Evolutionary conservation across 2,888 invertebrate genomes (phyloP), one percentile per base, ranked within the genome.

Genomic region (Brenthis hecate): DNA sequence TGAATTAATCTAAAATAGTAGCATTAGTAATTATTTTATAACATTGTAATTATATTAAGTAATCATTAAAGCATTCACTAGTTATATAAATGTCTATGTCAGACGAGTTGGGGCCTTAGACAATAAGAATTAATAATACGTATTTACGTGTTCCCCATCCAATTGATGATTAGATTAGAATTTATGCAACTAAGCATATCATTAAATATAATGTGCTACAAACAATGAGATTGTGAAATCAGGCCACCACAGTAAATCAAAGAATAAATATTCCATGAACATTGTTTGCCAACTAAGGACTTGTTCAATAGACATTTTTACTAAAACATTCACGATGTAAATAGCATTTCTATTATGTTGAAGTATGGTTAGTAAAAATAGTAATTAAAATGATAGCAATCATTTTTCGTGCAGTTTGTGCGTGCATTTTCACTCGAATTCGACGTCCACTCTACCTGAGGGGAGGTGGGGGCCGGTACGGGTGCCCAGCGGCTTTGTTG

Each of bases 401-500:
- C 14, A 47, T 43, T 47, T 47, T 19, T 32, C 14, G 55, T 56
- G 57, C 51, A 55, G 6, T 56, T 50, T 16, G 50, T 32, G 65
- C 71, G 60, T 63, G 69, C 67, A 69, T 57, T 56, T 62, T 55
- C 36, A 51, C 28, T 56, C 48, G 36, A 51, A 14, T 66, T 47
- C 56, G 60, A 54, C 47, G 28, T 23, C 16, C 57, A 72, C 68
- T 81, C 77, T 92, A 92, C 92, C 92, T 92, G 92, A 72, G 92
- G 92, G 78, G 92, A 92, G 77, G 85, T 84, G 75, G 91, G 91
- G 75, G 90, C 88, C 76, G 89, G 87, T 72, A 92, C 93, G 54
- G 92, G 92, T 73, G 90, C 91, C 93, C 93, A 93, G 77, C 93
- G 92, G 80, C 79, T 85, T 82, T 82, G 85, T 76, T 83, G 88